Percentiles rank a stretch among this genome's conserved stretches.
These are phyloP conservation scores for Chromis chromis DNA, from an alignment of 2,797 vertebrate genomes.

Conservation along the genomic window DNA sequence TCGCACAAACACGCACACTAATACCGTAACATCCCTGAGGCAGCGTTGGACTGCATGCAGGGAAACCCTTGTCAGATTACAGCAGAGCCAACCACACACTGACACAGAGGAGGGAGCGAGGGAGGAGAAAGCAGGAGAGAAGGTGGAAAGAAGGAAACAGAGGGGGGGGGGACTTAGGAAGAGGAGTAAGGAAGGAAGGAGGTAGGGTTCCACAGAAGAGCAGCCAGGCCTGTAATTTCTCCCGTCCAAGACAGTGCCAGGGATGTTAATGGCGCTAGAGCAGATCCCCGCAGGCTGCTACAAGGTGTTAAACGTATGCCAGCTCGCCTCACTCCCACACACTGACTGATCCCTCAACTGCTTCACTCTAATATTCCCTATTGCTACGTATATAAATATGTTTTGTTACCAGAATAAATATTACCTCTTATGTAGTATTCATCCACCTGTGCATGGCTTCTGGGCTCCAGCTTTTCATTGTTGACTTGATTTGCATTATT, in stretches of 20 bases:
- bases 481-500: background rate
- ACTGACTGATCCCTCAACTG: background rate
- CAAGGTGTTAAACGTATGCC: slow-evolving; percentile 60
- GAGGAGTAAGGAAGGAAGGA: background rate
- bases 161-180: background rate
- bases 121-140: background rate
- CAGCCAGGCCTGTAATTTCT: slow-evolving; percentile 40
- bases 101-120: background rate
- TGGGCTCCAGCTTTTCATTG: background rate
- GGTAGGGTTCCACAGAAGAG: slow-evolving; percentile 32
- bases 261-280: slow-evolving; percentile 50
- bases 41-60: slow-evolving; percentile 22
- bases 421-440: background rate
- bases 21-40: slow-evolving; percentile 25
- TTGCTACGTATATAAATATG: background rate
- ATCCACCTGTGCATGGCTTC: background rate
- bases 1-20: background rate
- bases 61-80: slow-evolving; percentile 49
- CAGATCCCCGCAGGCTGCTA: slow-evolving; percentile 48
- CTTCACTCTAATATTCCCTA: slow-evolving; percentile 1
- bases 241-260: slow-evolving; percentile 41
- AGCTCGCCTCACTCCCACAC: slow-evolving; percentile 29
- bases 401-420: background rate
- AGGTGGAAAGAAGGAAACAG: background rate
- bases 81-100: slow-evolving; percentile 20